Base-by-base conservation (phyloP, 2,113 vertebrate species). In the Solea solea region DNA sequence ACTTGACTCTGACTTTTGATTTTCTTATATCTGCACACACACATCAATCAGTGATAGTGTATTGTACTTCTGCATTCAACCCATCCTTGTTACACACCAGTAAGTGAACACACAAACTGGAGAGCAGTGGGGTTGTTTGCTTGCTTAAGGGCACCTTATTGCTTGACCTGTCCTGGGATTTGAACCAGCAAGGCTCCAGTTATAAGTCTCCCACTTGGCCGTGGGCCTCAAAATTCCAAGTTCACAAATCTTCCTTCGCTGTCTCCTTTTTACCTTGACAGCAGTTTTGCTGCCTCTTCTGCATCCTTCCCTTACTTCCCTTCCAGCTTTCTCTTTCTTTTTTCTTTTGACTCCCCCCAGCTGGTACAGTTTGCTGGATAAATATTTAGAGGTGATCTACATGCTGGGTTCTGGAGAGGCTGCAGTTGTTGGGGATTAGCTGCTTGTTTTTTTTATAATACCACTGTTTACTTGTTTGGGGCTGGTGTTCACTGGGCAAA, bases 371-470 rank as follows among this genome's bases (percentile, higher is more conserved):
- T 77, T 88, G 76, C 72, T 83, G 79, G 63, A 83, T 90, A 85
- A 90, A 90, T 89, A 91, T 90, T 82, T 83, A 61, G 63, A 28
- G 25, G 68, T 57, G 69, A 55, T 34, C 3, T 34, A 34, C 34
- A 34, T 82, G 40, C 72, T 16, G 56, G 44, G 41, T 60, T 69
- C 72, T 85, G 80, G 59, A 89, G 81, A 80, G 76, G 65, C 84
- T 90, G 83, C 78, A 86, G 86, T 88, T 83, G 85, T 82, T 89
- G 67, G 75, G 83, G 86, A 89, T 90, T 86, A 89, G 82, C 74
- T 84, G 83, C 77, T 88, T 88, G 78, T 87, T 88, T 84, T 5
- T 86, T 83, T 84, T 67, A 84, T 76, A 72, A 82, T 64, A 69
- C 72, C 75, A 46, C 60, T 82, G 80, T 64, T 77, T 81, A 72